Percentiles rank a stretch among this genome's conserved stretches.
phyloP scores from a whole-genome alignment of 2,797 vertebrate species.

The Novumbra hubbsi region DNA sequence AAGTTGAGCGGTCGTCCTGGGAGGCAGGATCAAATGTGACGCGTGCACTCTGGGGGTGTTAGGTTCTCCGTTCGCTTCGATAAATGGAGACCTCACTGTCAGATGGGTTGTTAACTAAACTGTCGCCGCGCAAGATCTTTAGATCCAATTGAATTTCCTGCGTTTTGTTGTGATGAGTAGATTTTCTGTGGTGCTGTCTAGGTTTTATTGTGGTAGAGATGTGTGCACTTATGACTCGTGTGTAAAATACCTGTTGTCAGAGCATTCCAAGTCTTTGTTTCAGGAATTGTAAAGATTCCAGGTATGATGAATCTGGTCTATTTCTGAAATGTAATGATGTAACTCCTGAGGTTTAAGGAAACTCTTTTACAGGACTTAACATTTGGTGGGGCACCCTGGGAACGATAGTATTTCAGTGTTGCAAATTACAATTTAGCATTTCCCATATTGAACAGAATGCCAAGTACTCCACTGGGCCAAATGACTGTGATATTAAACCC shows the following conservation, averaged over 20 bases:
- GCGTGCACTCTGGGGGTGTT: conserved; percentile 64
- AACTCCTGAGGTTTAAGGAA: neutral
- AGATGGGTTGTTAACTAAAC: conserved; percentile 54
- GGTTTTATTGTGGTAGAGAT: neutral
- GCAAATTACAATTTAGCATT: neutral
- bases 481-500: conserved; percentile 60
- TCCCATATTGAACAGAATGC: neutral
- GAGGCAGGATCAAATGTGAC: conserved; percentile 72
- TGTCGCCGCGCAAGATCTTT: conserved; percentile 27
- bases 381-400: neutral
- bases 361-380: neutral
- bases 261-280: too few relatives aligned
- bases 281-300: too few relatives aligned
- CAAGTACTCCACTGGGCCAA: conserved; percentile 53
- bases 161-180: neutral
- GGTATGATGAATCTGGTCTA: neutral
- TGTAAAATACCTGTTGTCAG: neutral
- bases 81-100: conserved; percentile 60
- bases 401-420: neutral
- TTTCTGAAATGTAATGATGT: neutral
- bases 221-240: neutral
- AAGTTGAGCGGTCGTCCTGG: conserved; percentile 59
- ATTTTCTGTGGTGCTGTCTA: neutral
- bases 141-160: neutral
- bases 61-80: conserved; percentile 66